phyloP scores from a whole-genome alignment of 2,888 invertebrate genomes.

The Drosophila multiciliata region DNA sequence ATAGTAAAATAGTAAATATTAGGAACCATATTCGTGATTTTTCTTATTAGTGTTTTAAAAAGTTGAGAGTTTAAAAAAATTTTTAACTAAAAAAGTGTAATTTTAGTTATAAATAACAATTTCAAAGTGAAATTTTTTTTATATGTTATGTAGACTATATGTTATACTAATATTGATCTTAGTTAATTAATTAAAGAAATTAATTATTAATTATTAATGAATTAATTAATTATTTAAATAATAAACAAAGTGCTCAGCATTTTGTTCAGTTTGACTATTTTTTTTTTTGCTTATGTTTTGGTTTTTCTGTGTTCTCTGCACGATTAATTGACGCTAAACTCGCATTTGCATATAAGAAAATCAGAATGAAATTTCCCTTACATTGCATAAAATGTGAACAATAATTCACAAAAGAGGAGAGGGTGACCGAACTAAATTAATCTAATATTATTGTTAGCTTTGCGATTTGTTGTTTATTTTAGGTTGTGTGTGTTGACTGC shows the following conservation, averaged over 20 bases:
- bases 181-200: neutral
- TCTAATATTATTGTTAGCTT: slow-evolving; percentile 22
- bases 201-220: too few species aligned
- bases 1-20: neutral
- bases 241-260: neutral
- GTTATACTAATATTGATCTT: neutral
- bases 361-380: slow-evolving; percentile 22
- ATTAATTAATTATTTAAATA: neutral
- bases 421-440: slow-evolving; percentile 11
- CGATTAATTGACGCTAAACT: slow-evolving; percentile 56
- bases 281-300: slow-evolving; percentile 21
- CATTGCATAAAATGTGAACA: slow-evolving; percentile 36
- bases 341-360: slow-evolving; percentile 36
- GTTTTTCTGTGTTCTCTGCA: slow-evolving; percentile 20
- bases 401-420: neutral
- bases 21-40: neutral
- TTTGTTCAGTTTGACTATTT: neutral
- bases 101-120: neutral
- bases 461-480: slow-evolving; percentile 7
- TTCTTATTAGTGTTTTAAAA: neutral
- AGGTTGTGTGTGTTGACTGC: slow-evolving; percentile 11
- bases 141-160: neutral
- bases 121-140: neutral
- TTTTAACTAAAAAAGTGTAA: neutral
- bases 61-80: neutral